These are phyloP conservation scores for Andrena bucephala DNA, from an alignment of 2,888 invertebrate genomes.

Conservation along the genomic window DNA sequence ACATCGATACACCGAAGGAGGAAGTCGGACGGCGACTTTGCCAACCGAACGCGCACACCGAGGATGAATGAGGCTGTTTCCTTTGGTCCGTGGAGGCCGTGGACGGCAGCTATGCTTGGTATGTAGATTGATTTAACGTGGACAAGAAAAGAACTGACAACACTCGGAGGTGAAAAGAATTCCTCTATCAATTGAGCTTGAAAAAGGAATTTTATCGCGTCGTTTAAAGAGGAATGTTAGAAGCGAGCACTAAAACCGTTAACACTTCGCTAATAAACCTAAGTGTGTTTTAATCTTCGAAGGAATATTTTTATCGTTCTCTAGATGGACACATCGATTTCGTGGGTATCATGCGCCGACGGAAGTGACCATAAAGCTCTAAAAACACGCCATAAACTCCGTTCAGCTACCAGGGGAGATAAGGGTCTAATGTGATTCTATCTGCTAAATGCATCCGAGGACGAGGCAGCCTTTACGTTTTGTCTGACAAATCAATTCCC, in stretches of 20 bases:
- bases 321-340: not conserved
- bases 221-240: slow-evolving; percentile 5
- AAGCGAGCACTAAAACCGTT: slow-evolving; percentile 2
- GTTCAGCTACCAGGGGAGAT: slow-evolving; percentile 42
- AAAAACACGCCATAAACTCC: slow-evolving; percentile 50
- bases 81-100: not conserved
- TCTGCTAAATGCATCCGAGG: slow-evolving; percentile 11
- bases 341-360: slow-evolving; percentile 13
- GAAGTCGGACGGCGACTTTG: slow-evolving; percentile 16
- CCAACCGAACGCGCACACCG: slow-evolving; percentile 29
- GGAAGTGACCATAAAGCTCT: slow-evolving; percentile 47
- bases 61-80: slow-evolving; percentile 1
- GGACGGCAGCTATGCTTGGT: not conserved
- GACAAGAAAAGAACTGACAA: not conserved
- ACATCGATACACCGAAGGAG: slow-evolving; percentile 25
- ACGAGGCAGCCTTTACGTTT: slow-evolving; percentile 33
- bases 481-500: slow-evolving; percentile 39
- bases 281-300: slow-evolving; percentile 11
- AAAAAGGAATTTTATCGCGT: slow-evolving; percentile 19
- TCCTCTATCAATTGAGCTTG: not conserved
- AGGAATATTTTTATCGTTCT: slow-evolving; percentile 30
- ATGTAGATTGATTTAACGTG: not conserved
- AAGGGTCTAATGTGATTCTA: slow-evolving; percentile 39
- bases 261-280: slow-evolving; percentile 15
- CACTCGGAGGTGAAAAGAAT: not conserved